A percentile compares a stretch with the other conserved stretches of the same genome.
Evolutionary conservation across 1,140 invertebrate species (phyloP).

Genomic region (Stenopsyche tienmushanensis): DNA sequence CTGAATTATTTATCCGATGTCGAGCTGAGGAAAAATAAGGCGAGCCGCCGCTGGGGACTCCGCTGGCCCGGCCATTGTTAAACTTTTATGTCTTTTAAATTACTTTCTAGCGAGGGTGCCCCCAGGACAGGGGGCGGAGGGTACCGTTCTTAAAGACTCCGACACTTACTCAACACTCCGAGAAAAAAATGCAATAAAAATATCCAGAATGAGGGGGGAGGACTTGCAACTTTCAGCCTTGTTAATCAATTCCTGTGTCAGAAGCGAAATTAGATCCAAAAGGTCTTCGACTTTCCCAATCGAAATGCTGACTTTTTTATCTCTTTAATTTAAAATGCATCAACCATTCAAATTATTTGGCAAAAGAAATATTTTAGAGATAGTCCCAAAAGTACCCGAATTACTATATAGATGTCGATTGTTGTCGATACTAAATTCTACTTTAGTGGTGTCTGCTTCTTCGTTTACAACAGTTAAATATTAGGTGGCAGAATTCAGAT

Average conservation of each 20-base stretch:
- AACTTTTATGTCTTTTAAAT: slow-evolving; percentile 42
- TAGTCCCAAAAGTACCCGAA: too few species aligned
- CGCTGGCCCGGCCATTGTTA: slow-evolving; percentile 29
- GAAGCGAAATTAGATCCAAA: too few species aligned
- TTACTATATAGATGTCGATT: too few species aligned
- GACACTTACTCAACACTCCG: slow-evolving; percentile 25
- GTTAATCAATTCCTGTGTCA: slow-evolving; percentile 1
- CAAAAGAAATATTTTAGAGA: too few species aligned
- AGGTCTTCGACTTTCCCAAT: too few species aligned
- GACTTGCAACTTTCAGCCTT: background rate
- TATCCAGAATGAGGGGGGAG: background rate
- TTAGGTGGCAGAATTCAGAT: too few species aligned
- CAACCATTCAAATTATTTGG: too few species aligned
- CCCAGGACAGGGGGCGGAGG: background rate
- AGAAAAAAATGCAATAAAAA: slow-evolving; percentile 28
- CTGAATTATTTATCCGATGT: slow-evolving; percentile 30
- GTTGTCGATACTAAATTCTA: too few species aligned
- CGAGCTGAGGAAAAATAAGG: background rate
- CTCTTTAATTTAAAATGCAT: too few species aligned
- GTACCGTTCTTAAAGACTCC: slow-evolving; percentile 14
- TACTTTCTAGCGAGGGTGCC: slow-evolving; percentile 27
- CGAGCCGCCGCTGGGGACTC: background rate
- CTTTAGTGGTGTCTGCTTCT: too few species aligned
- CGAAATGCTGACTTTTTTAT: too few species aligned
- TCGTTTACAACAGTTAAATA: too few species aligned